A percentile compares a stretch with the other conserved stretches of the same genome.
Conservation (phyloP, 2,888 invertebrate genomes). For the Biston betularia region DNA sequence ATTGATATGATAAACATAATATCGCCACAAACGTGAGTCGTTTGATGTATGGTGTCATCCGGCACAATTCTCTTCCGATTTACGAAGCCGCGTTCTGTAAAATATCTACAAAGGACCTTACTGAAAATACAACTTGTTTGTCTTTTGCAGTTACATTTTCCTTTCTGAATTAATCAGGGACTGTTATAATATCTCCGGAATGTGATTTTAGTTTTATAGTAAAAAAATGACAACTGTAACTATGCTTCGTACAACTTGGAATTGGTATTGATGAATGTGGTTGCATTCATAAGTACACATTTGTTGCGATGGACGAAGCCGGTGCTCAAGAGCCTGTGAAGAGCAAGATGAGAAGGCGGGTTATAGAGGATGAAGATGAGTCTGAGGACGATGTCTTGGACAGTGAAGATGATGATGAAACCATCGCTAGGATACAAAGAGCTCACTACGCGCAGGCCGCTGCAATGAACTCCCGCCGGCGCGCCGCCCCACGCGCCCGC, state of each 20-base stretch:
- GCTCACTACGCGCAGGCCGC: slow-evolving; percentile 80
- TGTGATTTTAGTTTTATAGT: slow-evolving; percentile 37
- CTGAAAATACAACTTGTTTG: slow-evolving; percentile 60
- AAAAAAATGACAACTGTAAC: slow-evolving; percentile 44
- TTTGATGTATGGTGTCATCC: slow-evolving; percentile 67
- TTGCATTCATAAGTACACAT: slow-evolving; percentile 32
- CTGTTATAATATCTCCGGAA: slow-evolving; percentile 18
- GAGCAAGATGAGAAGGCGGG: slow-evolving; percentile 66
- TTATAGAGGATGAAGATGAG: slow-evolving; percentile 68
- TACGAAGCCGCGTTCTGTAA: slow-evolving; percentile 72
- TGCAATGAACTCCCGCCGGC: slow-evolving; percentile 75
- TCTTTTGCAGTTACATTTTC: slow-evolving; percentile 38
- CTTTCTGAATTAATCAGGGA: slow-evolving; percentile 22
- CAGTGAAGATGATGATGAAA: slow-evolving; percentile 81
- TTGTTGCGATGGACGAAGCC: slow-evolving; percentile 69
- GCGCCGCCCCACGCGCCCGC: slow-evolving; percentile 68
- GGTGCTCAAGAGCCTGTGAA: slow-evolving; percentile 65
- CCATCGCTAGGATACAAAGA: slow-evolving; percentile 80
- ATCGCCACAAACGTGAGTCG: slow-evolving; percentile 50
- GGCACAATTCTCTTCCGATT: slow-evolving; percentile 63
- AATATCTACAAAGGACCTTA: slow-evolving; percentile 73
- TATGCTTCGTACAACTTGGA: slow-evolving; percentile 35
- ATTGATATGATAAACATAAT: slow-evolving; percentile 30
- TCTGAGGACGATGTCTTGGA: slow-evolving; percentile 75
- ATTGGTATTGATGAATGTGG: slow-evolving; percentile 43